Base-by-base conservation (phyloP, 2,888 invertebrate species). In the Hipparchia sbordonii region DNA sequence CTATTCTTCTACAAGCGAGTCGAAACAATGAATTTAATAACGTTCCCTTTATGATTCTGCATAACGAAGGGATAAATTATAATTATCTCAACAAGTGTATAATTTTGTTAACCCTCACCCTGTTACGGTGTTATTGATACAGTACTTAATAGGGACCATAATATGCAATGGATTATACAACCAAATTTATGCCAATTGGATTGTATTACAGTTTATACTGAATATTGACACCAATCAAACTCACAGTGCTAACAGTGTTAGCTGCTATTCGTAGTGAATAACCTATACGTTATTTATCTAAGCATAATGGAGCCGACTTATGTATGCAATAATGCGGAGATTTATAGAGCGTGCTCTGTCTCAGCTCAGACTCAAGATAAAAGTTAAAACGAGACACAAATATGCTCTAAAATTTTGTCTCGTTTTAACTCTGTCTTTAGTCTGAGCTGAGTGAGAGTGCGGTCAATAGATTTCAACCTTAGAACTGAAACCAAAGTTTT, bases 181-280 rank as follows among this genome's bases (percentile, higher is more conserved):
- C 61, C 60, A 67, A 71, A 70, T 66, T 60, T 72, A 72, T 65
- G 68, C 69, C 68, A 74, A 65, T 65, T 57, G 57, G 56, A 71
- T 67, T 74, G 39, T 68, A 67, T 70, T 70, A 72, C 65, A 74
- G 69, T 61, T 69, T 13, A 72, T 52, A 65, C 71, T 39, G 59
- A 46, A 48, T 65, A 72, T 74, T 74, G 62, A 60, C 68, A 69
- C 69, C 65, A 72, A 72, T 74, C 74, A 74, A 72, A 61, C 61
- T 59, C 59, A 9, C 13, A 9, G 61, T 66, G 45, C 51, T 67
- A 70, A 72, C 67, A 70, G 46, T 72, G 56, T 52, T 39, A 48
- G 48, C n/a, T 51, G 60, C 70, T 65, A 72, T 70, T 62, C 9
- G 54, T 60, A 54, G 51, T 57, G 67, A 52, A 65, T 65, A 51